Conservation (phyloP, 2,797 vertebrate genomes). For the Acanthurus tractus region DNA sequence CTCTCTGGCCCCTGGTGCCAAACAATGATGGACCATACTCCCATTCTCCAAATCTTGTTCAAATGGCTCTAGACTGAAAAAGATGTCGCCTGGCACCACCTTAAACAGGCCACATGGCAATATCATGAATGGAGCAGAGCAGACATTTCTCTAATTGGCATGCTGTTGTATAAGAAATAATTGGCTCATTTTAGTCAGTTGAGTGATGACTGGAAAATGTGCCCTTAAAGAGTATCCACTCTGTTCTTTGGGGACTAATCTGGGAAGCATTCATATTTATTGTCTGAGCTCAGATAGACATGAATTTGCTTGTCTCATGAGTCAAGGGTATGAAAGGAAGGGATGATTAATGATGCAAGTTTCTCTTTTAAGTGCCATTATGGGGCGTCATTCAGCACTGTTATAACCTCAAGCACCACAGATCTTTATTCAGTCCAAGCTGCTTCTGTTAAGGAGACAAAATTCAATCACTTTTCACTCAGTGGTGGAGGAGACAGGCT, state of each 20-base stretch:
- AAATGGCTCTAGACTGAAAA: slow-evolving; percentile 66
- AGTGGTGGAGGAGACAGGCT: slow-evolving; percentile 39
- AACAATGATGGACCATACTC: slow-evolving; percentile 58
- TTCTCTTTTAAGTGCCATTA: slow-evolving; percentile 86
- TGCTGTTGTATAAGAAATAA: slow-evolving; percentile 90
- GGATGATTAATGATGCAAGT: slow-evolving; percentile 91
- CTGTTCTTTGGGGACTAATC: slow-evolving; percentile 93
- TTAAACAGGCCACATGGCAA: slow-evolving; percentile 77
- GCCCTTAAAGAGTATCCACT: slow-evolving; percentile 84
- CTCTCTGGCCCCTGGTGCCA: slow-evolving; percentile 53
- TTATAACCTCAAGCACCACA: slow-evolving; percentile 71
- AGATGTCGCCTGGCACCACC: slow-evolving; percentile 72
- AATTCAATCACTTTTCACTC: slow-evolving; percentile 61
- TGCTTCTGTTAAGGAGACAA: slow-evolving; percentile 49
- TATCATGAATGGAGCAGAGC: slow-evolving; percentile 74
- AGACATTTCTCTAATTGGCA: slow-evolving; percentile 91
- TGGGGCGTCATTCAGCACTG: slow-evolving; percentile 75
- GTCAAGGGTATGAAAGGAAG: slow-evolving; percentile 88
- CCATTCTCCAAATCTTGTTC: slow-evolving; percentile 55
- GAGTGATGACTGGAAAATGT: slow-evolving; percentile 93
- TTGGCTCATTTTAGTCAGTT: slow-evolving; percentile 93
- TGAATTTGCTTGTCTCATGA: slow-evolving; percentile 89
- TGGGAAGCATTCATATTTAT: slow-evolving; percentile 93
- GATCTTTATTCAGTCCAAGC: slow-evolving; percentile 73
- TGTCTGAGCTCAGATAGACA: slow-evolving; percentile 90